Percentiles rank a stretch among this genome's conserved stretches.
Conservation (phyloP, 2,113 vertebrate species). For the Nothocercus julius region DNA sequence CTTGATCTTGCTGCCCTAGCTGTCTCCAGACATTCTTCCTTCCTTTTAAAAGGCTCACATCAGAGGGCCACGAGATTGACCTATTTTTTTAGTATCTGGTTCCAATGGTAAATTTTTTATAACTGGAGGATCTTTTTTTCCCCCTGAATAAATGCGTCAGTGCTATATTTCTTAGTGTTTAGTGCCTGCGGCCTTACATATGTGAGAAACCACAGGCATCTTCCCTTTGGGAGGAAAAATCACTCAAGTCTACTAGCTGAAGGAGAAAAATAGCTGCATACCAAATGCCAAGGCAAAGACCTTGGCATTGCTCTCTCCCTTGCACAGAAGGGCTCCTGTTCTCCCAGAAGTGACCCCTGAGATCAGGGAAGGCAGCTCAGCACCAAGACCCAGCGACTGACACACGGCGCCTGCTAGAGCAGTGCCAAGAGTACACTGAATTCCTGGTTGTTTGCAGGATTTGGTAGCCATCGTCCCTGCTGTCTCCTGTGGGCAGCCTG, state of each 20-base stretch:
- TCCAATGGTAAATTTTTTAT: neutral
- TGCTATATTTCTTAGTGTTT: neutral
- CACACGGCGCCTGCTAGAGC: neutral
- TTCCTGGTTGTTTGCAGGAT: neutral
- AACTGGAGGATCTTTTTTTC: neutral
- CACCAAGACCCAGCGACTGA: neutral
- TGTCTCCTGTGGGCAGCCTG: too few species aligned
- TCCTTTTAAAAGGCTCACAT: neutral
- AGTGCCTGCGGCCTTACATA: rapidly evolving
- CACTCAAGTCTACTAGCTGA: neutral
- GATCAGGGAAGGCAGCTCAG: neutral
- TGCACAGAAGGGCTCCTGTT: neutral
- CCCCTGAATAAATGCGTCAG: neutral
- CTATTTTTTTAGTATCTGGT: neutral
- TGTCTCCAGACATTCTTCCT: neutral
- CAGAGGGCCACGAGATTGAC: neutral
- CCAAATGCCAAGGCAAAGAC: neutral
- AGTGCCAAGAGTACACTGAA: neutral
- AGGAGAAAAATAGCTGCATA: neutral
- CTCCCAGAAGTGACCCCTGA: neutral
- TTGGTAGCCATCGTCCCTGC: neutral
- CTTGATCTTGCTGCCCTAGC: neutral
- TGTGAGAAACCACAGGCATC: neutral
- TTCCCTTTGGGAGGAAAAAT: neutral
- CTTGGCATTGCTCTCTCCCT: neutral